phyloP scores from a whole-genome alignment of 2,888 invertebrate species.

The Tuta absoluta region DNA sequence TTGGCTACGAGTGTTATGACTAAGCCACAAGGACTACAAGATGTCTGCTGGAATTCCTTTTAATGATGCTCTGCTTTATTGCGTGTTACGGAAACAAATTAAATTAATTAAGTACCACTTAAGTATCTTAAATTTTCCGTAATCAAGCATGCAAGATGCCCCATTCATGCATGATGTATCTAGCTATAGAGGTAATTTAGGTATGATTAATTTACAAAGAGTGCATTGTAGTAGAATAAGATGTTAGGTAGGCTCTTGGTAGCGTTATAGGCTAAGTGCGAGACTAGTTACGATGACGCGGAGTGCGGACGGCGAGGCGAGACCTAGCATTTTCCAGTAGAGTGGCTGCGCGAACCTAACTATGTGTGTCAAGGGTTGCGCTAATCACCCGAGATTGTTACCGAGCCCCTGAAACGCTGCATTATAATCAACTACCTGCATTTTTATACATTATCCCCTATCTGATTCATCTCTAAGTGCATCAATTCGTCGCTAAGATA shows the following conservation, averaged over 20 bases:
- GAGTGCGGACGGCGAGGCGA: conserved; percentile 39
- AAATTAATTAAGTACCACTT: neutral
- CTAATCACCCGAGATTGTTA: conserved; percentile 73
- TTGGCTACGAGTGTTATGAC: neutral
- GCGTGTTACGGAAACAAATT: neutral
- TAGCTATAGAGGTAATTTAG: no score
- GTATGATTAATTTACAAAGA: neutral
- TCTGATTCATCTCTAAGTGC: neutral
- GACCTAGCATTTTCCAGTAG: conserved; percentile 74
- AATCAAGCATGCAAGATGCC: neutral
- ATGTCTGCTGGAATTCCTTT: neutral
- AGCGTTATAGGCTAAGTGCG: neutral
- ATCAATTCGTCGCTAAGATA: neutral
- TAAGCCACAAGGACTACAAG: neutral
- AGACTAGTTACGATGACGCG: conserved; percentile 35
- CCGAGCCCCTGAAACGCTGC: conserved; percentile 65
- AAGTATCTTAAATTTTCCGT: neutral
- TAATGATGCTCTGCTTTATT: neutral
- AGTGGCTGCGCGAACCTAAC: conserved; percentile 66
- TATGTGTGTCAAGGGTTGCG: conserved; percentile 77
- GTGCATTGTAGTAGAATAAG: neutral
- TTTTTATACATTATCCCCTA: neutral
- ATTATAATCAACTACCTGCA: conserved; percentile 10
- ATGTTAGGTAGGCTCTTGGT: neutral
- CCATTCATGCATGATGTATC: no score